Base-by-base conservation (phyloP, 2,888 invertebrate genomes). In the Leptinotarsa haldemani region DNA sequence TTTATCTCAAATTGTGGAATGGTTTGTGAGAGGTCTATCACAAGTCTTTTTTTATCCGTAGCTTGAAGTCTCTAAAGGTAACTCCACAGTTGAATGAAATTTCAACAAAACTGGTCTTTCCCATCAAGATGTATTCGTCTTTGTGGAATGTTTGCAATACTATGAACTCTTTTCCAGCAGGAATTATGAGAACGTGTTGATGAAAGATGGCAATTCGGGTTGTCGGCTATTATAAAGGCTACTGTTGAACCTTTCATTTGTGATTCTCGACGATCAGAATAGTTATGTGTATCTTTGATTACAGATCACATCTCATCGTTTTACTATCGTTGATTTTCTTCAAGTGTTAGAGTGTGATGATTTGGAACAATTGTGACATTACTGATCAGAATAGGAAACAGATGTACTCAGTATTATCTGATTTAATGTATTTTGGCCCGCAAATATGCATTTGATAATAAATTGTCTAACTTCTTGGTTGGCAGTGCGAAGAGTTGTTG, bases 281-380 rank as follows among this genome's bases (percentile, higher is more conserved):
- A 72, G 46, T 46, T 47, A 20, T 30, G 30, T 25, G 16, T 18
- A 48, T 72, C 30, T 68, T 69, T 69, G 7, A 69, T 58, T 3
- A 30, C 15, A 20, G 61, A 58, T 46, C 72, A 72, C n/a, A 15
- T 4, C 48, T 68, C 1, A 12, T 71, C 4, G 25, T 25, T 5
- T 25, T 25, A 25, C 25, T 25, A 5, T 25, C 5, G 1, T 1
- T 25, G 25, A 40, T 40, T 40, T 40, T 1, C 22, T 22, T 3
- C 1, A 1, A 22, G 22, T 22, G 22, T 22, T 22, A 22, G 22
- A 22, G 3, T 1, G 22, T 22, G 22, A 22, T 22, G 22, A 22
- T 22, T 22, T 22, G 22, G 1, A 9, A 9, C 40, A 40, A 40
- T 9, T 40, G 9, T 9, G 40, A 1, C 0, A 40, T 40, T 1